phyloP scores from a whole-genome alignment of 2,888 invertebrate species.

The Dasysyrphus albostriatus region DNA sequence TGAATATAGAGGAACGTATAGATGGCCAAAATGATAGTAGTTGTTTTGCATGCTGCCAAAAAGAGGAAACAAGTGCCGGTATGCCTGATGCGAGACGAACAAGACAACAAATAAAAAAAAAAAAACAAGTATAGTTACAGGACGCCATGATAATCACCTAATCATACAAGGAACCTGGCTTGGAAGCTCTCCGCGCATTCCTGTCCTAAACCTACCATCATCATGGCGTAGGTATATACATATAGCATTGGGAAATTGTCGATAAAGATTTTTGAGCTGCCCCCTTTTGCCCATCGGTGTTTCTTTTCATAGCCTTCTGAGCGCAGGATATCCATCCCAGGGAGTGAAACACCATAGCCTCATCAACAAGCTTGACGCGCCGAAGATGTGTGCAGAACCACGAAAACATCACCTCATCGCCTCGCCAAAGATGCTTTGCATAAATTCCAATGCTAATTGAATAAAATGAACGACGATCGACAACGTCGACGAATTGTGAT shows the following conservation, averaged over 20 bases:
- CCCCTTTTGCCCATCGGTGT: constrained; percentile 3
- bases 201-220: not conserved
- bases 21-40: constrained; percentile 56
- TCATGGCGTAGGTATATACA: too few relatives aligned
- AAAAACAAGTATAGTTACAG: constrained; percentile 30
- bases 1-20: not conserved
- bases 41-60: constrained; percentile 67
- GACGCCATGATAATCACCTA: constrained; percentile 76
- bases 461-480: constrained; percentile 79
- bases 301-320: not conserved
- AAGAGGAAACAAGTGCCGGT: constrained; percentile 44
- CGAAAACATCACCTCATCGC: constrained; percentile 71
- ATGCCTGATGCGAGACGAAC: not conserved
- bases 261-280: constrained; percentile 48
- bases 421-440: constrained; percentile 77
- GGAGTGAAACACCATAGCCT: constrained; percentile 44
- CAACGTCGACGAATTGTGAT: constrained; percentile 75
- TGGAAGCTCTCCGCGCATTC: constrained; percentile 39
- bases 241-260: constrained; percentile 46
- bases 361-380: constrained; percentile 68
- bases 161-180: constrained; percentile 62
- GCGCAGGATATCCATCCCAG: not conserved
- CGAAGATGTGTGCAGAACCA: constrained; percentile 64
- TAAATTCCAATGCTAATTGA: constrained; percentile 79
- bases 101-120: not conserved